Evolutionary conservation across 2,113 vertebrate species (phyloP).

Genomic region (Geococcyx californianus): DNA sequence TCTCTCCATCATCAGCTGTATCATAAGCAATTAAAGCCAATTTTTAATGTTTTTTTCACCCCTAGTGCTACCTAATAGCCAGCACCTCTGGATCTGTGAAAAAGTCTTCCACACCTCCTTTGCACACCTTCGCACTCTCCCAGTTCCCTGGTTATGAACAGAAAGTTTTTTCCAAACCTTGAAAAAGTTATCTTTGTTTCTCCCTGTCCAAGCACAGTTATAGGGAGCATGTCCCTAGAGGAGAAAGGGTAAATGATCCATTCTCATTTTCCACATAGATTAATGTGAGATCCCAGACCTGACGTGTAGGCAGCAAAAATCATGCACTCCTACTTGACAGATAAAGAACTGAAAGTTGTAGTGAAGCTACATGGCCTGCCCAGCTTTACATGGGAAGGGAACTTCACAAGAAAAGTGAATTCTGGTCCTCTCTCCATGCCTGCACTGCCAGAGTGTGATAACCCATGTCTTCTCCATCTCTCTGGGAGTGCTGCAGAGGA

Average conservation of each 20-base stretch:
- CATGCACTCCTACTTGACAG: not conserved
- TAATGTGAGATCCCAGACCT: not conserved
- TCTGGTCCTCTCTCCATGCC: not conserved
- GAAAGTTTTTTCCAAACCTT: not conserved
- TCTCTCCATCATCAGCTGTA: not conserved
- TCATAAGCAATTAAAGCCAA: not conserved
- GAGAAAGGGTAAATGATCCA: not conserved
- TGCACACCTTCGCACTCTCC: not conserved
- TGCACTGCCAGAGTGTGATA: not conserved
- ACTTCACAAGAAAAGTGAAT: not conserved
- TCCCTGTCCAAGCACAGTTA: not conserved
- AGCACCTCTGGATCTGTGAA: not conserved
- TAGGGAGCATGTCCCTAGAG: not conserved
- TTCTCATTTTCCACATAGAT: not conserved
- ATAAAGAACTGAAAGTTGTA: not conserved
- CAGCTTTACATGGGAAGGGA: not conserved
- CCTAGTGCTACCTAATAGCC: not conserved
- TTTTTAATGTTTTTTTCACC: not conserved
- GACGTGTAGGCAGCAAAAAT: not conserved
- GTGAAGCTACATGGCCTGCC: no score
- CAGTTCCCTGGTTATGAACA: not conserved
- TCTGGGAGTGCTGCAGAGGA: not conserved
- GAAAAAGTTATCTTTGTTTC: not conserved
- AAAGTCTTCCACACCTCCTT: no score
- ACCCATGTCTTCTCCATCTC: not conserved